phyloP scores from a whole-genome alignment of 2,113 vertebrate species.

The Poecilia latipinna region DNA sequence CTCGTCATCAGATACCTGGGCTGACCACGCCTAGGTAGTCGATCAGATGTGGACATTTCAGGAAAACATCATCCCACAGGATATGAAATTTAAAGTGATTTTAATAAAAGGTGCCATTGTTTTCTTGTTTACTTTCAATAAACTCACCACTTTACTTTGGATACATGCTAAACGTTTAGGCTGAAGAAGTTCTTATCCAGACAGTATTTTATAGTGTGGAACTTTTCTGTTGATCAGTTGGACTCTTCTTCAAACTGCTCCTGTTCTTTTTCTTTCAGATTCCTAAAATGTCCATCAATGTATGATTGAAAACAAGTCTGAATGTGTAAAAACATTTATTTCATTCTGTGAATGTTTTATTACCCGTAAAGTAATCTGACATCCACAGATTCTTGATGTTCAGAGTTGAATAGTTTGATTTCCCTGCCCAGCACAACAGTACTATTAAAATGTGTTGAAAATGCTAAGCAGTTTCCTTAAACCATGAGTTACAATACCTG shows the following conservation, averaged over 20 bases:
- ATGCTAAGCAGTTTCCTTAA: not conserved
- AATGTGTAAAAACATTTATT: not conserved
- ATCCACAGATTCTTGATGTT: not conserved
- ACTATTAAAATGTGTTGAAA: not conserved
- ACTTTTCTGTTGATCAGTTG: constrained; percentile 10
- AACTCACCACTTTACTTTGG: constrained; percentile 4
- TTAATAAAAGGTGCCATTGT: constrained; percentile 34
- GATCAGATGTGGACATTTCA: constrained; percentile 38
- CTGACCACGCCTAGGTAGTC: constrained; percentile 72
- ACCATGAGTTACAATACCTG: too few species aligned
- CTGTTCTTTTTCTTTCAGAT: not conserved
- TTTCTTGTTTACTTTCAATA: constrained; percentile 1
- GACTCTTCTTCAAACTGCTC: constrained; percentile 21
- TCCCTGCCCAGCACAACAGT: not conserved
- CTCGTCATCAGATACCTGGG: constrained; percentile 91
- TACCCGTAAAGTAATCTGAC: not conserved
- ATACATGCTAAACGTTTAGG: constrained; percentile 16
- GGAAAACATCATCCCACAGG: constrained; percentile 39
- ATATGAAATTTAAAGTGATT: constrained; percentile 50
- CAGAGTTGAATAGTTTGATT: not conserved
- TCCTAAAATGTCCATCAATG: not conserved
- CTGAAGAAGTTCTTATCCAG: constrained; percentile 3
- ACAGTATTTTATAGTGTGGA: constrained; percentile 52
- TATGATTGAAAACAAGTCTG: not conserved
- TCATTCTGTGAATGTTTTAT: not conserved